Base-by-base conservation (phyloP, 2,113 vertebrate genomes). In the Poecile atricapillus region DNA sequence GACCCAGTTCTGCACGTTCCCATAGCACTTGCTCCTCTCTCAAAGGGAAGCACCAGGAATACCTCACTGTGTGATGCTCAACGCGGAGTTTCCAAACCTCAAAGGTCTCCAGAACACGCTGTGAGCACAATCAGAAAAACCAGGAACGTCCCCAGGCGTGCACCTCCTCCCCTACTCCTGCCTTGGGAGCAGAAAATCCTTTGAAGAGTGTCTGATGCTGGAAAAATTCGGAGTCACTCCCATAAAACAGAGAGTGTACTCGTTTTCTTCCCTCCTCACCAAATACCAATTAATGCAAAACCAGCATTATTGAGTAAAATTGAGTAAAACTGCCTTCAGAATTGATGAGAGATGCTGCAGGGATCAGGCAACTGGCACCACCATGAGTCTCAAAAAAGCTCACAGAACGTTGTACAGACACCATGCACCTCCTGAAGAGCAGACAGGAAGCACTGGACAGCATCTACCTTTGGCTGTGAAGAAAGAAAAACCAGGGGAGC, bases 81-180 rank as follows among this genome's bases (percentile, higher is more conserved):
- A 2, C 0, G 0, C 3, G 21, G 60, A 41, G 31, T 11, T 71
- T 75, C 70, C 20, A 1, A 76, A 28, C 25, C 62, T 67, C 25
- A 58, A 16, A 88, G 46, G 49, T 63, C 47, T 49, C 43, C 65
- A 62, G 52, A 58, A 50, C 8, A 14, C 0, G 7, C 65, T 79
- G 76, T 12, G 20, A 83, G 19, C 25, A 35, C 31, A 25, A 15
- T 4, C 14, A 70, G 27, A 76, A 53, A n/a, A 15, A 2, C 0
- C 46, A 83, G 77, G 30, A 64, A 23, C 35, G 30, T 63, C 15
- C 13, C 22, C 1, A 1, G 2, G 12, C 0, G 0, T 13, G 19
- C 14, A 33, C 22, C 43, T 67, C 67, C 33, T 68, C 39, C 33
- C 25, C 1, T 0, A 9, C 4, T 62, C 62, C 75, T 52, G 44